phyloP scores from a whole-genome alignment of 2,888 invertebrate genomes.

The Laothoe populi region DNA sequence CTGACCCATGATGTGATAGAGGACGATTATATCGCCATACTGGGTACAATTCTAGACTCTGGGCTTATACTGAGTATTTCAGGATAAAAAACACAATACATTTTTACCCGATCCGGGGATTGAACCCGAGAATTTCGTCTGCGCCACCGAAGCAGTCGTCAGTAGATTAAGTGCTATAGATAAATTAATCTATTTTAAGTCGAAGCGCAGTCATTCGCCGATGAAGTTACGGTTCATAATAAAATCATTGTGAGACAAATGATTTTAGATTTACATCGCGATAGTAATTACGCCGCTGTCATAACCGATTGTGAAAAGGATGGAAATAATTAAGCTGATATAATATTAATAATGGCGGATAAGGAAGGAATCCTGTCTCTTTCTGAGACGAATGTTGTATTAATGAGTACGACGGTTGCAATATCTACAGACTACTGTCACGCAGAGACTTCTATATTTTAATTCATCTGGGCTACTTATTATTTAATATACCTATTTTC shows the following conservation, averaged over 20 bases:
- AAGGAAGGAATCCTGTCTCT: constrained; percentile 74
- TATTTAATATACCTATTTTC: not conserved
- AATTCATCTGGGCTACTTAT: constrained; percentile 1
- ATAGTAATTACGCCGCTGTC: constrained; percentile 62
- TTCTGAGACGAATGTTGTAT: constrained; percentile 77
- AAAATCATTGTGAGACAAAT: constrained; percentile 34
- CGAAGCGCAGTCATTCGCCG: not conserved
- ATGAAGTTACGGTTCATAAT: constrained; percentile 11
- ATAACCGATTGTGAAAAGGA: constrained; percentile 62
- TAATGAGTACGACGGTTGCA: constrained; percentile 70
- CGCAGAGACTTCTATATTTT: constrained; percentile 38
- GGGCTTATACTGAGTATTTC: too few species aligned
- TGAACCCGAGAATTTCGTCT: too few species aligned
- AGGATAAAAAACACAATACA: too few species aligned
- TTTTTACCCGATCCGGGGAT: too few species aligned
- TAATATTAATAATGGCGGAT: constrained; percentile 75
- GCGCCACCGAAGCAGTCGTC: too few species aligned
- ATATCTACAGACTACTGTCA: constrained; percentile 42
- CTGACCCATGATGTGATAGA: too few species aligned
- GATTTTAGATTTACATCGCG: constrained; percentile 46
- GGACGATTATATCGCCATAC: too few species aligned
- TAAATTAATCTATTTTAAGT: constrained; percentile 11
- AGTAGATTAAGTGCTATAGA: constrained; percentile 11
- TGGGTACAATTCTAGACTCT: too few species aligned
- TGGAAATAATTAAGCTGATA: constrained; percentile 67